Evolutionary conservation across 2,888 invertebrate genomes (phyloP), one percentile per base, ranked within the genome.

Genomic region (Scaeva pyrastri): DNA sequence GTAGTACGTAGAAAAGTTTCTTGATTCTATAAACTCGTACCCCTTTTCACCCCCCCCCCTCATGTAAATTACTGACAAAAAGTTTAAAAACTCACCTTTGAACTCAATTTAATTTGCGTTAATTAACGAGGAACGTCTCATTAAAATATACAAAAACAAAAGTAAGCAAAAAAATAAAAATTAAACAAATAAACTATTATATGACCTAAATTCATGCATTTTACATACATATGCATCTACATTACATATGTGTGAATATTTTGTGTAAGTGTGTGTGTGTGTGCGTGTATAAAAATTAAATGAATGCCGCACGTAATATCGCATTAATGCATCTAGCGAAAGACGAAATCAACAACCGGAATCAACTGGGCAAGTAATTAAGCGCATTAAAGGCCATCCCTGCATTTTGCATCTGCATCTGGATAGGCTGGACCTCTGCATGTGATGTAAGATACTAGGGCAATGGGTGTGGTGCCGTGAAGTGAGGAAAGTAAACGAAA

Each of bases 361-460:
- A 79, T 73, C 79, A 66, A 73, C 66, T 68, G 50, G 66, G 48
- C 45, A 56, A 68, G 73, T 74, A 58, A 73, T 60, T 79, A 58
- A 60, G 66, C 66, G 79, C 56, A 79, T 79, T 79, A 73, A 79
- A 79, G 48, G 48, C 50, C 70, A 78, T 41, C 50, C 43, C 66
- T 66, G 66, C 36, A 66, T 48, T 31, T 60, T 60, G 10, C 39
- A 60, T 60, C 60, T 60, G 39, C 39, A 31, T 58, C 23, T 64
- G n/a, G n/a, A n/a, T n/a, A n/a, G n/a, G n/a, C 26, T 66, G 48
- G 48, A 48, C 48, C 16, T 36, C 5, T 19, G 23, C 2, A 31
- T 26, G 7, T 26, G 3, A n/a, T 10, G 31, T n/a, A 23, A 26
- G 19, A 16, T 19, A 11, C 4, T 16, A 19, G 21, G 41, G 41